A percentile compares a stretch with the other conserved stretches of the same genome.
These are phyloP conservation scores for Onthophagus sagittarius DNA, from an alignment of 2,888 invertebrate genomes.

Conservation along the genomic window DNA sequence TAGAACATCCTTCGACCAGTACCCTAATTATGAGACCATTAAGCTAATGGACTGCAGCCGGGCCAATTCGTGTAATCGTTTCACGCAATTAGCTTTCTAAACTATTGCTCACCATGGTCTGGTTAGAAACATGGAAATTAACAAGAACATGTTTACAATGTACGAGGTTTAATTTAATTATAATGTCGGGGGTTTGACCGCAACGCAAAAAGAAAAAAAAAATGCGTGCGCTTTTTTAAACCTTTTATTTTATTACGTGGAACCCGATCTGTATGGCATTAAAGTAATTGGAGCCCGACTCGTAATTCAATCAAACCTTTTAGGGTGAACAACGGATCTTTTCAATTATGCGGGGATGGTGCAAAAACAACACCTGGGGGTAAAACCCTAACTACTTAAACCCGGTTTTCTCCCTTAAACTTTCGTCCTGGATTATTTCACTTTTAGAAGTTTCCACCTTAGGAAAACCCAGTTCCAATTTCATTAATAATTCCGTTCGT, in stretches of 20 bases:
- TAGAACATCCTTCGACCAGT: background rate
- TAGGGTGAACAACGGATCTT: background rate
- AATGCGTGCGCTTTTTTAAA: background rate
- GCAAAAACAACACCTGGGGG: background rate
- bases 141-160: background rate
- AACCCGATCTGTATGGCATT: background rate
- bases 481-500: background rate
- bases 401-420: background rate
- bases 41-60: slow-evolving; percentile 6
- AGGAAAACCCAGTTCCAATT: background rate
- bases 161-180: background rate
- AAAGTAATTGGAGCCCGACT: background rate
- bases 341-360: background rate
- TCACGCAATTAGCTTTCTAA: background rate
- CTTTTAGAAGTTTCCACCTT: background rate
- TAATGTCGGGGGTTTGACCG: background rate
- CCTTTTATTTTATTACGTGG: background rate
- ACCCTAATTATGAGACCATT: slow-evolving; percentile 7
- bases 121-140: background rate
- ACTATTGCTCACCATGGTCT: background rate
- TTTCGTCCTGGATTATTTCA: background rate
- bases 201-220: background rate
- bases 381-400: background rate
- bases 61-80: background rate
- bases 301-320: background rate